Conservation (phyloP, 1,140 invertebrate genomes). For the Acromyrmex charruanus region DNA sequence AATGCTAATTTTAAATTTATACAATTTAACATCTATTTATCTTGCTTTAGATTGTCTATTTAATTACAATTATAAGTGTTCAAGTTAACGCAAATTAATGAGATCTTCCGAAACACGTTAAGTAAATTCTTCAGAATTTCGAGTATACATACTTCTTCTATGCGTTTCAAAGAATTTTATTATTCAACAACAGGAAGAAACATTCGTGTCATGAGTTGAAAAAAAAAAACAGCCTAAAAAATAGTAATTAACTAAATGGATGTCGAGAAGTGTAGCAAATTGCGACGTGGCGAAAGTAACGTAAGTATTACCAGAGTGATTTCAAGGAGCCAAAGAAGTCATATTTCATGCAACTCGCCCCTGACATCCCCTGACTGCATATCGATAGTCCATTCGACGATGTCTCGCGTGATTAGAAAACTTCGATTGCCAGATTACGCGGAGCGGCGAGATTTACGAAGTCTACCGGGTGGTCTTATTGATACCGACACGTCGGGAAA, state of each 20-base stretch:
- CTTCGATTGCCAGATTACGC: slow-evolving; percentile 80
- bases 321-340: slow-evolving; percentile 50
- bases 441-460: slow-evolving; percentile 56
- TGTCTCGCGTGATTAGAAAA: slow-evolving; percentile 77
- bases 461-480: slow-evolving; percentile 55
- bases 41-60: slow-evolving; percentile 31
- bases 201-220: not conserved
- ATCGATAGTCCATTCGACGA: slow-evolving; percentile 76
- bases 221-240: not conserved
- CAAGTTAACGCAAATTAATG: slow-evolving; percentile 47
- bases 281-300: slow-evolving; percentile 11
- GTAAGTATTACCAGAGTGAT: slow-evolving; percentile 21
- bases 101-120: slow-evolving; percentile 4
- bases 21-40: slow-evolving; percentile 22
- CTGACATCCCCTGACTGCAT: slow-evolving; percentile 65
- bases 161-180: slow-evolving; percentile 15
- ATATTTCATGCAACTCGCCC: slow-evolving; percentile 68
- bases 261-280: slow-evolving; percentile 12
- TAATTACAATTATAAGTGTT: slow-evolving; percentile 53
- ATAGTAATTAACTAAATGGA: slow-evolving; percentile 36
- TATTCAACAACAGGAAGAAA: not conserved
- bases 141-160: not conserved
- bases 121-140: slow-evolving; percentile 19
- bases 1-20: not conserved
- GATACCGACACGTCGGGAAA: slow-evolving; percentile 59